Percentiles rank a stretch among this genome's conserved stretches.
phyloP scores from a whole-genome alignment of 2,797 vertebrate species.

The Danionella dracula region DNA sequence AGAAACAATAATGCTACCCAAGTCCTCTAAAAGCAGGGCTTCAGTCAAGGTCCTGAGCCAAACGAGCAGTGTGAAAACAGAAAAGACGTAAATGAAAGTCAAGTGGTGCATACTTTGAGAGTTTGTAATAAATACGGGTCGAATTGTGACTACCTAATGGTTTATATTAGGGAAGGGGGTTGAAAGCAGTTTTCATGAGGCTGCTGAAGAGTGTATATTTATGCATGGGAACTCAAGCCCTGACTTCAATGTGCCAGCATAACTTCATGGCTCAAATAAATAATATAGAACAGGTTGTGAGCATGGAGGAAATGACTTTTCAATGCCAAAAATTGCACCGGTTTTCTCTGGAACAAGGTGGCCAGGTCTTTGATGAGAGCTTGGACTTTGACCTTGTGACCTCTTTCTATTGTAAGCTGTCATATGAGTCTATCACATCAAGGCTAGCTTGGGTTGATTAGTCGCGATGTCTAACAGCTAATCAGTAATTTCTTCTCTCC shows the following conservation, averaged over 20 bases:
- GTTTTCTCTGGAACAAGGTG: background rate
- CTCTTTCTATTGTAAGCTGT: background rate
- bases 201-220: slow-evolving; percentile 15
- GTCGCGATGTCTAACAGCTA: background rate
- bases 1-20: slow-evolving; percentile 37
- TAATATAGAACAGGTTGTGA: slow-evolving; percentile 37
- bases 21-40: slow-evolving; percentile 4
- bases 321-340: slow-evolving; percentile 18
- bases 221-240: slow-evolving; percentile 23
- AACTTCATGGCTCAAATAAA: slow-evolving; percentile 38
- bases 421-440: background rate
- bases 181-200: slow-evolving; percentile 11
- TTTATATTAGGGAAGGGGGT: background rate
- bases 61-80: background rate
- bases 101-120: slow-evolving; percentile 11
- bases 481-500: slow-evolving; percentile 17
- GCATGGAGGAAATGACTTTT: background rate
- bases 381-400: slow-evolving; percentile 11
- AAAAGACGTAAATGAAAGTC: background rate
- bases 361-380: slow-evolving; percentile 34
- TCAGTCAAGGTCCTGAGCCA: slow-evolving; percentile 16
- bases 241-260: slow-evolving; percentile 7
- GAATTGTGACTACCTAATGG: slow-evolving; percentile 2
- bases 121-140: background rate
- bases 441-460: background rate